Conservation (phyloP, 2,888 invertebrate genomes). For the Mayetiola destructor region DNA sequence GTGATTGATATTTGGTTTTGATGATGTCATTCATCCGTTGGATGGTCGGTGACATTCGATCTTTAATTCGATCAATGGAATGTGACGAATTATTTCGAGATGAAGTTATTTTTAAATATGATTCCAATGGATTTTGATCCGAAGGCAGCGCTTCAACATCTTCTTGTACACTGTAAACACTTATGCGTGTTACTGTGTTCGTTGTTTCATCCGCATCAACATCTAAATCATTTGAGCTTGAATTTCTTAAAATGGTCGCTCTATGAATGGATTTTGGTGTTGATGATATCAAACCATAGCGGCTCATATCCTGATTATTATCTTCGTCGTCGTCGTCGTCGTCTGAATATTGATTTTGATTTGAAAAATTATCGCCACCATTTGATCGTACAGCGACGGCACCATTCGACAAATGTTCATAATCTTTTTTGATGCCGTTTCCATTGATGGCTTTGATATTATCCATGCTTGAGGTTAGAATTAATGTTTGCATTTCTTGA, state of each 20-base stretch:
- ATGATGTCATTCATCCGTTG: background rate
- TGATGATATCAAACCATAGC: background rate
- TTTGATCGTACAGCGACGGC: background rate
- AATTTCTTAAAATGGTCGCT: background rate
- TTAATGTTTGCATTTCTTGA: constrained; percentile 35
- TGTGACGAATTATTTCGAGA: constrained; percentile 1
- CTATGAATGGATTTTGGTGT: background rate
- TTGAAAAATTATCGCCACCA: background rate
- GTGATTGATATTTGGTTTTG: background rate
- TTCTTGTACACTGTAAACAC: no score
- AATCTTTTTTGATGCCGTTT: background rate
- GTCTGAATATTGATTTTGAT: background rate
- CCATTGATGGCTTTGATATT: background rate
- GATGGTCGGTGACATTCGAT: background rate
- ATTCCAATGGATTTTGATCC: background rate
- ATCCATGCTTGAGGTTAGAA: constrained; percentile 23
- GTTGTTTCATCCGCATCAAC: no score
- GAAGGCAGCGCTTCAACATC: no score
- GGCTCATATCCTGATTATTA: no score
- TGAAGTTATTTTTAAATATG: background rate
- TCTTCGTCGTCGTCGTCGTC: background rate
- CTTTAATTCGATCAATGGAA: background rate
- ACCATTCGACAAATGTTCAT: background rate
- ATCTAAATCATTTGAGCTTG: constrained; percentile 9
- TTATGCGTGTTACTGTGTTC: no score